Evolutionary conservation across 1,140 invertebrate genomes (phyloP).

Genomic region (Chrysomallon squamiferum): DNA sequence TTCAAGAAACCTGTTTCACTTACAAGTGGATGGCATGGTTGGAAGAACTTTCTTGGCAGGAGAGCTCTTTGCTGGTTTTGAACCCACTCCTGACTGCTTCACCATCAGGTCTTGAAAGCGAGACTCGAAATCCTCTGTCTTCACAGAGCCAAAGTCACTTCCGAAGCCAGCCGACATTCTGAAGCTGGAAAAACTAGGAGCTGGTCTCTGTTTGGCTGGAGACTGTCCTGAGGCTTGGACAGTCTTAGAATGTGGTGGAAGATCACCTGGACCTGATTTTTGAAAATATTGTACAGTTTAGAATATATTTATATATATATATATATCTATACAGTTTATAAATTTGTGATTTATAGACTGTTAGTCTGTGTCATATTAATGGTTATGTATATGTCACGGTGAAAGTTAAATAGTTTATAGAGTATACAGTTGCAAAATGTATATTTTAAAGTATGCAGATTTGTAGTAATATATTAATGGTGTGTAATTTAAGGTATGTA

Average conservation of each 20-base stretch:
- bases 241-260: neutral
- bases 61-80: neutral
- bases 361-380: too few species aligned
- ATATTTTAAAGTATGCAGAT: too few species aligned
- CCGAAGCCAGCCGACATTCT: conserved; percentile 15
- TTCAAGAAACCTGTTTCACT: too few species aligned
- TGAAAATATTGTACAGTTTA: neutral
- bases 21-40: neutral
- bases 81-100: neutral
- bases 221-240: neutral
- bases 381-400: too few species aligned
- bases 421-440: too few species aligned
- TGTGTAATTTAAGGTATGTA: too few species aligned
- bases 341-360: too few species aligned
- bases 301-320: neutral
- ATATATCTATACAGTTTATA: too few species aligned
- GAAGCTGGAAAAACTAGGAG: neutral
- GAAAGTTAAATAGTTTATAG: too few species aligned
- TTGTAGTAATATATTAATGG: too few species aligned
- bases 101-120: conserved; percentile 34
- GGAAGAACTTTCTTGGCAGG: too few species aligned
- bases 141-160: conserved; percentile 50
- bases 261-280: neutral
- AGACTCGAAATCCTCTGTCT: conserved; percentile 52
- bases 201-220: neutral